Percentiles rank a stretch among this genome's conserved stretches.
Evolutionary conservation across 35 echinoderm and acorn worm genomes (phyloP).

Genomic region (Diadema setosum): DNA sequence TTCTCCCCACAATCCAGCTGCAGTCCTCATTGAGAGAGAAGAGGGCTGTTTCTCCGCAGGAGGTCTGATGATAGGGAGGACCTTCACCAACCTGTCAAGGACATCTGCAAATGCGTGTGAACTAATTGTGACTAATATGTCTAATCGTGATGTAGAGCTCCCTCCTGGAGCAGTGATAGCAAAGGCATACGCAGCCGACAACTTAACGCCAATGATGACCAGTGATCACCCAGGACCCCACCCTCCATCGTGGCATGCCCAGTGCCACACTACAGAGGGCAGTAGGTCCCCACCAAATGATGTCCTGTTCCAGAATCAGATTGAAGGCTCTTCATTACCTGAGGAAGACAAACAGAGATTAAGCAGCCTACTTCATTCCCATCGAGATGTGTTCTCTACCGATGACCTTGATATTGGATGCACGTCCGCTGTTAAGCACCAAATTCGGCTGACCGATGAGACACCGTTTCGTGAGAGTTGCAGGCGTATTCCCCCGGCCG

Average conservation of each 20-base stretch:
- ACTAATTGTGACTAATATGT: not conserved
- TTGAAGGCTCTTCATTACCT: too few species aligned
- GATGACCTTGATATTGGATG: slow-evolving; percentile 61
- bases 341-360: too few species aligned
- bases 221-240: too few species aligned
- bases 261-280: too few species aligned
- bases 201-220: too few species aligned
- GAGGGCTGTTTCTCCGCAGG: not conserved
- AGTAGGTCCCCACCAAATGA: too few species aligned
- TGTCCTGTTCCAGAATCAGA: too few species aligned
- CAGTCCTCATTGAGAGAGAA: not conserved
- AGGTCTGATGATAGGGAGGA: slow-evolving; percentile 6
- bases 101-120: not conserved
- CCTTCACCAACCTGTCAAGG: not conserved
- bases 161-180: too few species aligned
- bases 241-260: too few species aligned
- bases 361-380: too few species aligned
- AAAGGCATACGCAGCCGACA: too few species aligned
- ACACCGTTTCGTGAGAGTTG: slow-evolving; percentile 34
- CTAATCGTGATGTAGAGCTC: too few species aligned
- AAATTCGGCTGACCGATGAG: slow-evolving; percentile 42
- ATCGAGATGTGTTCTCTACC: slow-evolving; percentile 58
- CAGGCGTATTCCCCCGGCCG: slow-evolving; percentile 40
- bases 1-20: not conserved
- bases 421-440: slow-evolving; percentile 39